These are phyloP conservation scores for Thamnophis elegans DNA, from an alignment of 2,797 vertebrate genomes.

Conservation along the genomic window DNA sequence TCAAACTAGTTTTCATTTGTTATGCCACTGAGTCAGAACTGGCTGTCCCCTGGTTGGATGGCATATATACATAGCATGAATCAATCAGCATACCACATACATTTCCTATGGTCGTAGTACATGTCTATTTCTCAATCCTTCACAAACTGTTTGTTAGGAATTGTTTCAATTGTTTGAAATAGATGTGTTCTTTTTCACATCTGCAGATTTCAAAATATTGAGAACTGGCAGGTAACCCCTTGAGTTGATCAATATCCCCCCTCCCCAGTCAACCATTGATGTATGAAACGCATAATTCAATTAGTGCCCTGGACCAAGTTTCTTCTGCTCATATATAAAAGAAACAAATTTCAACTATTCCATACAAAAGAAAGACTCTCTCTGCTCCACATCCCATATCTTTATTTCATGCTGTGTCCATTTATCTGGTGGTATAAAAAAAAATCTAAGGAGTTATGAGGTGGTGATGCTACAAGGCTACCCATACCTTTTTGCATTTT, in stretches of 20 bases:
- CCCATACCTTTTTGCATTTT: background rate
- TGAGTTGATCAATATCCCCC: background rate
- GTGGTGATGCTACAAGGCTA: background rate
- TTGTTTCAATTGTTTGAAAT: background rate
- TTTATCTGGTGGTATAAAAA: background rate
- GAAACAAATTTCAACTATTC: background rate
- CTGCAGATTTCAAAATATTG: background rate
- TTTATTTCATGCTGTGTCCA: background rate
- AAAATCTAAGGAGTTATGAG: background rate
- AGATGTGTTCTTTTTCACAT: background rate
- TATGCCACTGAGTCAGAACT: background rate
- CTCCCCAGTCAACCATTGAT: background rate
- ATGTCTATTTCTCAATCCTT: background rate
- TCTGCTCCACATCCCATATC: background rate
- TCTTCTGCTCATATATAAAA: background rate
- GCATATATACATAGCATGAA: background rate
- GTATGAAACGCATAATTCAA: background rate
- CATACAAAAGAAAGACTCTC: background rate
- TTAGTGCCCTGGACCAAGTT: background rate
- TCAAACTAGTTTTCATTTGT: background rate
- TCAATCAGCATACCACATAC: background rate
- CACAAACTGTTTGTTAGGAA: background rate
- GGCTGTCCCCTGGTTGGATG: background rate
- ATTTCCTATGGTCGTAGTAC: background rate
- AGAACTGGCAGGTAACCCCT: background rate